Evolutionary conservation across 2,888 invertebrate genomes (phyloP), one percentile per base, ranked within the genome.

Genomic region (Campaea margaritaria): DNA sequence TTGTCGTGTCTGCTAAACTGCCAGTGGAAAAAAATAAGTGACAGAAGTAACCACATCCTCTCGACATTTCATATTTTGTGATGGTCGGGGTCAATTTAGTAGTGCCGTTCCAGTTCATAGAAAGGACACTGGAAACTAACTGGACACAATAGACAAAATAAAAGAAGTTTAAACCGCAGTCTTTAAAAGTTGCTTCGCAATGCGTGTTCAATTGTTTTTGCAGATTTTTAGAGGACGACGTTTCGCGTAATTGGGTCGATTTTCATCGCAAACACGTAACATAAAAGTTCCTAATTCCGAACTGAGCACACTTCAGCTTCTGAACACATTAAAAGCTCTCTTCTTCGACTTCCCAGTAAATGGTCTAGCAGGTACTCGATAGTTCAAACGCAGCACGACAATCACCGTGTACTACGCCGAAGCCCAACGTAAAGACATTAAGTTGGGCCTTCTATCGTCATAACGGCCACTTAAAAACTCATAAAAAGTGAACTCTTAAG

Each of bases 401-500:
- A 69, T 70, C 70, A 72, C 68, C 69, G 69, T 67, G 72, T 71
- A 72, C 63, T 68, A 68, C 69, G 55, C 67, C 67, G 65, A 61
- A 66, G 71, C 72, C 75, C 77, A 65, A 76, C 81, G 82, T 83
- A 75, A 79, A 86, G 85, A 83, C 87, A 86, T 87, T 85, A 88
- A 82, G 73, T 84, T 78, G 73, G 79, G 74, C 76, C 81, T 79
- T 81, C 81, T 70, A 79, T 78, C 70, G 74, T 74, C 72, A 79
- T 88, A 89, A 89, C 87, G 84, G 86, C 83, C 86, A 89, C 88
- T 91, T 89, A 87, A 86, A 89, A 87, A 85, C 79, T 83, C 88
- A 83, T 89, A 89, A 89, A 21, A 88, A 87, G 76, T 76, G 76
- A 84, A 85, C 76, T 82, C 77, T 66, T 76, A 78, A 81, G 75